Percentiles rank a stretch among this genome's conserved stretches.
Evolutionary conservation across 2,888 invertebrate species (phyloP).

Genomic region (Orthonevra nobilis): DNA sequence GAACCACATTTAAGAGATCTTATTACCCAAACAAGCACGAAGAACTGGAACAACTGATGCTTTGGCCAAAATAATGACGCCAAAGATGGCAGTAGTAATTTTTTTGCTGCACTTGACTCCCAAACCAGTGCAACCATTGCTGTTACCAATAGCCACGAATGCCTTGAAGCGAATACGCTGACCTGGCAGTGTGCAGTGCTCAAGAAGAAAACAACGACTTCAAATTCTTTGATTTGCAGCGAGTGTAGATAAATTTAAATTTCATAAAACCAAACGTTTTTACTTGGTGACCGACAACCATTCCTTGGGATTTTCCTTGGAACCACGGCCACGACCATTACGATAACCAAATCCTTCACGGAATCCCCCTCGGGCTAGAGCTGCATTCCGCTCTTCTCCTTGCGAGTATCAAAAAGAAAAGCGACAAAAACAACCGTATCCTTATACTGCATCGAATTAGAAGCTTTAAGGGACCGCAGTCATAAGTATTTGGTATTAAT

Average conservation of each 20-base stretch:
- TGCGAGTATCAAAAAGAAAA: too few species aligned
- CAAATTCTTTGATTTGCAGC: constrained; percentile 98
- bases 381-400: constrained; percentile 99
- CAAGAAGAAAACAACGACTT: constrained; percentile 99
- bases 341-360: constrained; percentile 92
- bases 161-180: constrained; percentile 99
- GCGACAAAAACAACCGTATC: too few species aligned
- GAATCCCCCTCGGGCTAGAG: constrained; percentile 98
- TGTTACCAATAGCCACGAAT: constrained; percentile 97
- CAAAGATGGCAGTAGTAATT: constrained; percentile 99
- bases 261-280: constrained; percentile 96
- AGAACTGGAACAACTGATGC: constrained; percentile 98
- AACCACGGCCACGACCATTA: constrained; percentile 81
- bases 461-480: too few species aligned
- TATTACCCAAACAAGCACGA: constrained; percentile 99
- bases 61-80: constrained; percentile 99
- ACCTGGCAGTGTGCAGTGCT: constrained; percentile 96
- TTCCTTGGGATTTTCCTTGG: constrained; percentile 97
- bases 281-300: constrained; percentile 99
- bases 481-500: too few species aligned
- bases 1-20: constrained; percentile 99
- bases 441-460: too few species aligned
- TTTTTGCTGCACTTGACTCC: constrained; percentile 99
- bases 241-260: constrained; percentile 99
- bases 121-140: constrained; percentile 98